phyloP scores from a whole-genome alignment of 2,888 invertebrate species.

The Emmelina monodactyla region DNA sequence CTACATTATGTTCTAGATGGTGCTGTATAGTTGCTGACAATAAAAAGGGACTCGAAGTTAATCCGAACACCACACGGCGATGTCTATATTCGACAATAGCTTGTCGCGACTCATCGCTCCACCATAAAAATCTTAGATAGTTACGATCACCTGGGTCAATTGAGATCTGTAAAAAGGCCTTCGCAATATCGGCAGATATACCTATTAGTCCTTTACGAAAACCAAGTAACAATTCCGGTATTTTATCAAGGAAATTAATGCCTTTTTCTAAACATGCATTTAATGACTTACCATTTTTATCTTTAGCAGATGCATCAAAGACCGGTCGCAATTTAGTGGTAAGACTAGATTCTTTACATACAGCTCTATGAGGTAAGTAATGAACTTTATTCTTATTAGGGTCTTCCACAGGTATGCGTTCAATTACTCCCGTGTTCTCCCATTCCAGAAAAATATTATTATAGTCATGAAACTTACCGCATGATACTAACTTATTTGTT shows the following conservation, averaged over 20 bases:
- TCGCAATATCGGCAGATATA: conserved; percentile 8
- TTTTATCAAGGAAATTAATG: conserved; percentile 10
- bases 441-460: conserved; percentile 5
- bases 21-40: conserved; percentile 7
- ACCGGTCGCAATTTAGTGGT: conserved; percentile 10
- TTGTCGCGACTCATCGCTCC: conserved; percentile 3
- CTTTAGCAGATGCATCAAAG: conserved; percentile 11
- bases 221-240: conserved; percentile 10
- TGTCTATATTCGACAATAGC: conserved; percentile 6
- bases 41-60: conserved; percentile 9
- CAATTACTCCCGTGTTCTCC: conserved; percentile 1
- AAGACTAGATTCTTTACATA: conserved; percentile 8
- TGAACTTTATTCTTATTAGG: conserved; percentile 2
- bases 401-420: background rate
- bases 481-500: conserved; percentile 2
- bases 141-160: conserved; percentile 5
- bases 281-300: conserved; percentile 9
- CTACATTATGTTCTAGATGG: background rate
- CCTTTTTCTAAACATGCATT: conserved; percentile 10
- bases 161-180: conserved; percentile 11
- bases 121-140: conserved; percentile 10
- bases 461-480: conserved; percentile 5
- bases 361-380: conserved; percentile 8
- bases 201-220: conserved; percentile 8
- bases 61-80: conserved; percentile 9